Evolutionary conservation across 2,888 invertebrate species (phyloP).

Genomic region (Trachelus troglodyta): DNA sequence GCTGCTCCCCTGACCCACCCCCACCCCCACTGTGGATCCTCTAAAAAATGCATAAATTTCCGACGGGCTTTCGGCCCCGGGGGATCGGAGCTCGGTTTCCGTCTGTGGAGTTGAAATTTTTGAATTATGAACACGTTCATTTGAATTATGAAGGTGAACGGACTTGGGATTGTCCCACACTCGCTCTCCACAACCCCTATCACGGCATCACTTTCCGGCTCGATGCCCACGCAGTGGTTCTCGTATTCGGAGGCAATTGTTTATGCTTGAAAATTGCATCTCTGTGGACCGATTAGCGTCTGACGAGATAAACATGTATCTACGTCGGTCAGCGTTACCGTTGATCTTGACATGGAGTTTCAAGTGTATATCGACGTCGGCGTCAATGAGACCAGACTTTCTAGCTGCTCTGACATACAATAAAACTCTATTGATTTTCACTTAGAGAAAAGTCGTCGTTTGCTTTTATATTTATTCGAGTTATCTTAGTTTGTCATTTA

Average conservation of each 20-base stretch:
- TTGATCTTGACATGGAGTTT: not conserved
- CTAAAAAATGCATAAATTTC: conserved; percentile 26
- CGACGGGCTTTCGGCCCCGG: conserved; percentile 16
- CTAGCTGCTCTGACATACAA: conserved; percentile 33
- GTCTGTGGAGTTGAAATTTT: conserved; percentile 22
- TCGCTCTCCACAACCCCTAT: not conserved
- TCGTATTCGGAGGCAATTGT: conserved; percentile 23
- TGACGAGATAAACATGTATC: too few species aligned
- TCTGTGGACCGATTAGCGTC: not conserved
- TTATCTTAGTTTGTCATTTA: conserved; percentile 4
- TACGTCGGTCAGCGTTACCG: not conserved
- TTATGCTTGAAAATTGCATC: conserved; percentile 13
- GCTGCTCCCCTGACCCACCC: not conserved
- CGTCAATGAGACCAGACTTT: not conserved
- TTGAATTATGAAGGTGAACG: conserved; percentile 26
- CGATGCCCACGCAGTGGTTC: too few species aligned
- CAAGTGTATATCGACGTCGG: not conserved
- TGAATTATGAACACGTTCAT: conserved; percentile 27
- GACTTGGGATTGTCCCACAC: not conserved
- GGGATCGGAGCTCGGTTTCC: conserved; percentile 19
- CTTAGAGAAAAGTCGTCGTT: conserved; percentile 49
- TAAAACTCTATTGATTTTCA: conserved; percentile 52
- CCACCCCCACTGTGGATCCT: not conserved
- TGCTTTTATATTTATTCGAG: conserved; percentile 50
- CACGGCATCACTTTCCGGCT: not conserved